Percentiles rank a stretch among this genome's conserved stretches.
phyloP scores from a whole-genome alignment of 2,113 vertebrate genomes.

The Climacteris rufus region DNA sequence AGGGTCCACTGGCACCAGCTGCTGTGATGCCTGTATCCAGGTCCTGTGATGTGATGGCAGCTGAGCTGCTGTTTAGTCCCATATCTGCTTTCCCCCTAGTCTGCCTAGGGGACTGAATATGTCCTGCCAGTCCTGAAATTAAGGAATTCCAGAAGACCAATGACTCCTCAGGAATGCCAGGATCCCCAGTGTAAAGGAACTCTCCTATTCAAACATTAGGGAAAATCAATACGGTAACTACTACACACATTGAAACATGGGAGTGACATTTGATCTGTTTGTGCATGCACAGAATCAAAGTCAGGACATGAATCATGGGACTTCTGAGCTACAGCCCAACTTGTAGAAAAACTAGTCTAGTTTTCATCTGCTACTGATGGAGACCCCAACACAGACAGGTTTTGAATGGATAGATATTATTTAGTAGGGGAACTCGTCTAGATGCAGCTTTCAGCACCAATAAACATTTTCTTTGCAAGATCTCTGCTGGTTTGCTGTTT shows the following conservation, averaged over 20 bases:
- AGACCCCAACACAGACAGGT: background rate
- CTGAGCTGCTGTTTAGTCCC: background rate
- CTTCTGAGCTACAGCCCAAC: background rate
- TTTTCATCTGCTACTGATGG: background rate
- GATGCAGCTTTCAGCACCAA: background rate
- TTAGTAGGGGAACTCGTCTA: background rate
- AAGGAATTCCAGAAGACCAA: background rate
- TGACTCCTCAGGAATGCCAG: background rate
- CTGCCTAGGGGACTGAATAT: background rate
- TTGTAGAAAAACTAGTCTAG: background rate
- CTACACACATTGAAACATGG: background rate
- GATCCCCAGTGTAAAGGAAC: background rate
- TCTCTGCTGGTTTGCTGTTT: background rate
- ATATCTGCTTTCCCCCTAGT: background rate
- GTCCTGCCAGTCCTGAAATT: background rate
- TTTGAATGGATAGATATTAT: background rate
- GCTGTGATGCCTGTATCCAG: background rate
- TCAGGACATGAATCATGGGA: rapidly evolving
- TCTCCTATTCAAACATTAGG: background rate
- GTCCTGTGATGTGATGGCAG: background rate
- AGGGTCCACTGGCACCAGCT: background rate
- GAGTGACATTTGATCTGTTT: background rate
- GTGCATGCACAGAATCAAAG: background rate
- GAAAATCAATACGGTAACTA: background rate
- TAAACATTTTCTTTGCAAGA: background rate